Percentiles rank a stretch among this genome's conserved stretches.
Conservation (phyloP, 2,113 vertebrate genomes). For the Panthera leo region DNA sequence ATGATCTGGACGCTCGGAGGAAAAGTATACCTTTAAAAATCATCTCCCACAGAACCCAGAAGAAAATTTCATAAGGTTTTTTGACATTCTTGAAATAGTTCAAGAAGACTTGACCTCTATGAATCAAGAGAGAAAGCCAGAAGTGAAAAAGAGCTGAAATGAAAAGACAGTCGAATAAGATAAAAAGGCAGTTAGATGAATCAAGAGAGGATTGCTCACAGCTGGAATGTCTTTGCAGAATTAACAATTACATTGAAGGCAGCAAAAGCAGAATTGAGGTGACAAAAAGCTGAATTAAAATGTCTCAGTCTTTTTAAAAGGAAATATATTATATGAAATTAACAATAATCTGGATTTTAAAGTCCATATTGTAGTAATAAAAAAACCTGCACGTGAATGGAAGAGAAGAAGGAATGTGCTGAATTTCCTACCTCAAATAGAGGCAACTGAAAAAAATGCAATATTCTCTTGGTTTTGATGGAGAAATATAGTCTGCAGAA, state of each 20-base stretch:
- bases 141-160: constrained; percentile 1
- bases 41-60: not conserved
- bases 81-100: constrained; percentile 13
- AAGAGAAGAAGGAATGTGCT: not conserved
- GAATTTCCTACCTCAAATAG: not conserved
- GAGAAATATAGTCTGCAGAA: not conserved
- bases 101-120: constrained; percentile 30
- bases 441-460: not conserved
- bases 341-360: constrained; percentile 18
- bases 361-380: not conserved
- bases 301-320: not conserved
- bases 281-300: not conserved
- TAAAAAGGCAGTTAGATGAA: constrained; percentile 14
- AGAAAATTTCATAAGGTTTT: not conserved
- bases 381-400: not conserved
- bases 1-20: not conserved
- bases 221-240: not conserved
- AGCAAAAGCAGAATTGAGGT: not conserved
- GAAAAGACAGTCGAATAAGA: not conserved
- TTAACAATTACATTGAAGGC: not conserved
- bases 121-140: not conserved
- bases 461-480: not conserved
- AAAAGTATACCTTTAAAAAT: not conserved
- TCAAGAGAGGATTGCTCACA: not conserved
- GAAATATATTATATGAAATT: not conserved